Evolutionary conservation across 2,797 vertebrate genomes (phyloP).

Genomic region (Pitangus sulphuratus): DNA sequence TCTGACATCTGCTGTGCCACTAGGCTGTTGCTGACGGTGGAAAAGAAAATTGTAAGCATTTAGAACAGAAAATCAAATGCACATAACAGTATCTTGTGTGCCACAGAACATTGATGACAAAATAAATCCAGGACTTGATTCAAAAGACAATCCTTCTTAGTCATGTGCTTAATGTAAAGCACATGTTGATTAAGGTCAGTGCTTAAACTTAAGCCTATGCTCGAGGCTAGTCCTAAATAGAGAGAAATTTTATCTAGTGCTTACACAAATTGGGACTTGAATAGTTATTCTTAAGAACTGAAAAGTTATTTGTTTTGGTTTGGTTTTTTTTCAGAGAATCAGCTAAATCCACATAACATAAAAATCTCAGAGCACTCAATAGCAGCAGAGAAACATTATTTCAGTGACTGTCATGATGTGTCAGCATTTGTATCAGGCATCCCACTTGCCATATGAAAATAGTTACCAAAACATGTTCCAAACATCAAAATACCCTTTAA

Average conservation of each 20-base stretch:
- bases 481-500: background rate
- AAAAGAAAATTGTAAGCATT: background rate
- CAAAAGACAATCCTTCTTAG: slow-evolving; percentile 13
- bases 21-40: background rate
- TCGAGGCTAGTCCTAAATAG: background rate
- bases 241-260: background rate
- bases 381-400: background rate
- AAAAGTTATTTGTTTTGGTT: background rate
- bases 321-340: background rate
- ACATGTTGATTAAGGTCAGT: slow-evolving; percentile 8
- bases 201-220: background rate
- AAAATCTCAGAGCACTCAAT: background rate
- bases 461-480: background rate
- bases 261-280: background rate
- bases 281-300: background rate
- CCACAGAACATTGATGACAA: background rate
- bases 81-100: background rate
- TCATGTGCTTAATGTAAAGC: background rate
- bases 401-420: background rate
- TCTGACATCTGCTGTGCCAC: background rate
- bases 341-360: background rate
- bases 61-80: slow-evolving; percentile 20
- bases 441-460: background rate
- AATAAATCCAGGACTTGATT: slow-evolving; percentile 7
- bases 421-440: background rate